A percentile compares a stretch with the other conserved stretches of the same genome.
These are phyloP conservation scores for Latrodectus hesperus DNA, from an alignment of 2,888 invertebrate genomes.

Conservation along the genomic window DNA sequence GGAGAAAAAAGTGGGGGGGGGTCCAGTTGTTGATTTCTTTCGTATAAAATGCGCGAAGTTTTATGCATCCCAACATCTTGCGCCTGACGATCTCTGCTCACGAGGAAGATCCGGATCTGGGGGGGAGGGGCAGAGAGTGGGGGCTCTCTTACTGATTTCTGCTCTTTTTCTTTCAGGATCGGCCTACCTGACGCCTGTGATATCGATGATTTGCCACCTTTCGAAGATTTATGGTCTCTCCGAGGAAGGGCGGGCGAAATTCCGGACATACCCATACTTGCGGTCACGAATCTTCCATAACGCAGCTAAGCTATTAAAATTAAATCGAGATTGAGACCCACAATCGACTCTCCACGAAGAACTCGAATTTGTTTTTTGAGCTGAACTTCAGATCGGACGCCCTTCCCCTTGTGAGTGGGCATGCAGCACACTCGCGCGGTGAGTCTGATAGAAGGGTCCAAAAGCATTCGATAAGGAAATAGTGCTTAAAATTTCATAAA, in stretches of 20 bases:
- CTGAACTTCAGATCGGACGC: background rate
- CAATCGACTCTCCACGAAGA: background rate
- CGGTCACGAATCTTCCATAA: background rate
- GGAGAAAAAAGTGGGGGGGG: constrained; percentile 3
- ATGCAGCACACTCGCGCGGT: too few relatives aligned
- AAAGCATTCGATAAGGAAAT: too few relatives aligned
- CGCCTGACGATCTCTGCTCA: background rate
- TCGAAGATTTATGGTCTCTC: constrained; percentile 29
- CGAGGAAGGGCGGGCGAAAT: background rate
- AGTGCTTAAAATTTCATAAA: too few relatives aligned
- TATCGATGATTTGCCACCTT: constrained; percentile 58
- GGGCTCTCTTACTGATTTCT: background rate
- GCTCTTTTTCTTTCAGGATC: background rate
- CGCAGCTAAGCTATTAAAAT: background rate
- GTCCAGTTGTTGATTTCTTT: background rate
- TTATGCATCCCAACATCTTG: background rate
- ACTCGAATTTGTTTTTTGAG: background rate
- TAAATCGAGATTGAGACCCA: background rate
- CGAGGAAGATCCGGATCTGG: constrained; percentile 25
- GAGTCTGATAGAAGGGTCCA: too few relatives aligned
- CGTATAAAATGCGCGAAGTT: constrained; percentile 14
- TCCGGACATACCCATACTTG: background rate
- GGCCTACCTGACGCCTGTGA: constrained; percentile 55
- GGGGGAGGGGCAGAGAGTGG: background rate
- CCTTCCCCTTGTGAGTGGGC: too few relatives aligned